Evolutionary conservation across 2,797 vertebrate species (phyloP).

Genomic region (Xenentodon cancila): DNA sequence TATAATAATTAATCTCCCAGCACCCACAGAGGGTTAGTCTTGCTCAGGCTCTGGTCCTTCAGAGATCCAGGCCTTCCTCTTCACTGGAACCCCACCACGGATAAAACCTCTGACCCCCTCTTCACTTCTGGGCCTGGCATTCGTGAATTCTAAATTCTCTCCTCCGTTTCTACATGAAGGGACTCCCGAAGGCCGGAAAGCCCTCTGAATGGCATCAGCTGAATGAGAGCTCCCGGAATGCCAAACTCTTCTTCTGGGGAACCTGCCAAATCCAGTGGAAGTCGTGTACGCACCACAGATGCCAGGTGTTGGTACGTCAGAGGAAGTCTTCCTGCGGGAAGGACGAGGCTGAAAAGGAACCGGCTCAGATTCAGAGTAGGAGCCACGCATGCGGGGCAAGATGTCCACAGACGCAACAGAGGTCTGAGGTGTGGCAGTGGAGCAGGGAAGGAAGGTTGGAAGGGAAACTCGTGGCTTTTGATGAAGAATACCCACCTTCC

Average conservation of each 20-base stretch:
- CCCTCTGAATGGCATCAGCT: constrained; percentile 73
- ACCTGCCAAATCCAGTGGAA: background rate
- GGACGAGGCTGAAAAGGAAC: constrained; percentile 27
- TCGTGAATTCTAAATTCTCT: constrained; percentile 9
- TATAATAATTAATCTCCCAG: too few relatives aligned
- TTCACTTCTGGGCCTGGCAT: constrained; percentile 73
- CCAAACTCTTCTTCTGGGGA: constrained; percentile 74
- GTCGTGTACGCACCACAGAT: constrained; percentile 6
- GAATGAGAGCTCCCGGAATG: constrained; percentile 80
- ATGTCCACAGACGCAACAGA: constrained; percentile 11
- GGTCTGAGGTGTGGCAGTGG: constrained; percentile 17
- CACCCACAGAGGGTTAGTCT: background rate
- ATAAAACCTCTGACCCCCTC: constrained; percentile 57
- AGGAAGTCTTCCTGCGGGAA: background rate
- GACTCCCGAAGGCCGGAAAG: constrained; percentile 32
- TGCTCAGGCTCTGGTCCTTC: constrained; percentile 63
- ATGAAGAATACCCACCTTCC: constrained; percentile 37
- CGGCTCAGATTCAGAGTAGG: constrained; percentile 76
- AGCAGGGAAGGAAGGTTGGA: constrained; percentile 37
- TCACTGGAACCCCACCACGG: constrained; percentile 70
- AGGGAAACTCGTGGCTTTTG: constrained; percentile 34
- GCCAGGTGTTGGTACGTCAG: constrained; percentile 9
- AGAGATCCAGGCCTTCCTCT: constrained; percentile 83
- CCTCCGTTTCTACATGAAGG: background rate
- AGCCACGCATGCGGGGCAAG: constrained; percentile 48